Evolutionary conservation across 2,888 invertebrate genomes (phyloP).

Genomic region (Drosophila vallismaia): DNA sequence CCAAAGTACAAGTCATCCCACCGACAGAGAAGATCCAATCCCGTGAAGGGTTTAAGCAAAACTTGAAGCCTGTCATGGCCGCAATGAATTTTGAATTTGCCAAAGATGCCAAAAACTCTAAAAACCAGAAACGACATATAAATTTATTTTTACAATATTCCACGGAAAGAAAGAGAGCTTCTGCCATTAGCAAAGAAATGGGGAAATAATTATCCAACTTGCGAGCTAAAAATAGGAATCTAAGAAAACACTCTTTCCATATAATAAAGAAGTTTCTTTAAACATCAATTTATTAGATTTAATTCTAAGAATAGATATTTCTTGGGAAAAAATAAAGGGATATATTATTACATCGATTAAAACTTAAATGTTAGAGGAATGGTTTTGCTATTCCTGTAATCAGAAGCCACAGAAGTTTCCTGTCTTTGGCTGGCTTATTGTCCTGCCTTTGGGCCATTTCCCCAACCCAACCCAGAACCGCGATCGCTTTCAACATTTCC

Average conservation of each 20-base stretch:
- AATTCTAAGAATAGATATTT: not conserved
- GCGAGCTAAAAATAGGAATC: constrained; percentile 24
- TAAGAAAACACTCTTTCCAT: not conserved
- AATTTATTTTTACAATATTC: constrained; percentile 27
- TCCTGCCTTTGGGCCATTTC: constrained; percentile 29
- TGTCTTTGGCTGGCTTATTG: constrained; percentile 28
- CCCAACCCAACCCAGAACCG: constrained; percentile 25
- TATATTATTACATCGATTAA: not conserved
- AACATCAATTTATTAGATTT: not conserved
- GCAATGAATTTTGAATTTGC: constrained; percentile 54
- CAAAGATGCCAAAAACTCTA: constrained; percentile 41
- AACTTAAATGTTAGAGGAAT: not conserved
- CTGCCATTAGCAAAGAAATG: constrained; percentile 42
- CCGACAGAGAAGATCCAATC: constrained; percentile 35
- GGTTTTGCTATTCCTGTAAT: constrained; percentile 10
- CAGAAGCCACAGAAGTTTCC: constrained; percentile 10
- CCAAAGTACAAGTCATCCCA: constrained; percentile 69
- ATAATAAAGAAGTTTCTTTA: constrained; percentile 4
- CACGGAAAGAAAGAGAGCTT: constrained; percentile 24
- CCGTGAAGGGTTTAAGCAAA: constrained; percentile 66
- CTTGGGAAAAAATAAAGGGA: not conserved
- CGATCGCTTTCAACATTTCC: constrained; percentile 69
- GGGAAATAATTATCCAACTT: constrained; percentile 55
- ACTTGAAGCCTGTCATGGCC: constrained; percentile 69
- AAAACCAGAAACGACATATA: constrained; percentile 28